These are phyloP conservation scores for Silurus lanzhouensis DNA, from an alignment of 2,797 vertebrate species.

Conservation along the genomic window DNA sequence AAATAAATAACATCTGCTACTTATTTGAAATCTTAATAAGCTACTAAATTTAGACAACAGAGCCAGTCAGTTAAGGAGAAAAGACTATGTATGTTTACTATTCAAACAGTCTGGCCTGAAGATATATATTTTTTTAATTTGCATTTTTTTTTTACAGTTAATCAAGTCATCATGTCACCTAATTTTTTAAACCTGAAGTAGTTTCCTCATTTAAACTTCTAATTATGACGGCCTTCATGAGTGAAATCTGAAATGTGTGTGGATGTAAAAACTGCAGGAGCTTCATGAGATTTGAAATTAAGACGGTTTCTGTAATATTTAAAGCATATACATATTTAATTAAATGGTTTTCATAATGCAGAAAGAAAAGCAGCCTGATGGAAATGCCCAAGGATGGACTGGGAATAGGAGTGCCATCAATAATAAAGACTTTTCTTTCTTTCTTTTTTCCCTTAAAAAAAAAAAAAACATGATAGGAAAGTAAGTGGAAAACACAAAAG, in stretches of 20 bases:
- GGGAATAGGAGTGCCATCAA: conserved; percentile 56
- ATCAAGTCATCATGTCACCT: background rate
- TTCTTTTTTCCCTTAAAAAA: conserved; percentile 5
- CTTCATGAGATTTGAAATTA: conserved; percentile 45
- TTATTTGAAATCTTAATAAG: background rate
- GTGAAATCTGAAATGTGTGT: background rate
- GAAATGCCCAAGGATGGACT: conserved; percentile 51
- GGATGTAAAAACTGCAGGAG: background rate
- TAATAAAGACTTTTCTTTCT: conserved; percentile 48
- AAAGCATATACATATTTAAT: conserved; percentile 54
- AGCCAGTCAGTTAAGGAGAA: background rate
- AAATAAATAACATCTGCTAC: background rate
- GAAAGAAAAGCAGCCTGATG: conserved; percentile 29
- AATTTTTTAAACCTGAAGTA: conserved; percentile 8
- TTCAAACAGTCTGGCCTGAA: background rate
- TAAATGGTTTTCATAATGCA: conserved; percentile 57
- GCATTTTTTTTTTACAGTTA: background rate
- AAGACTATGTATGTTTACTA: background rate
- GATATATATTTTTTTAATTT: background rate
- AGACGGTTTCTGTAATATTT: conserved; percentile 50
- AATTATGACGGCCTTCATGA: conserved; percentile 2
- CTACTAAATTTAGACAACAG: background rate
- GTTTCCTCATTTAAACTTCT: background rate
- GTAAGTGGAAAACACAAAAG: conserved; percentile 27
- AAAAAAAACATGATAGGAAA: conserved; percentile 21